Evolutionary conservation across 2,888 invertebrate species (phyloP), one percentile per base, ranked within the genome.

Genomic region (Drosophila cognata): DNA sequence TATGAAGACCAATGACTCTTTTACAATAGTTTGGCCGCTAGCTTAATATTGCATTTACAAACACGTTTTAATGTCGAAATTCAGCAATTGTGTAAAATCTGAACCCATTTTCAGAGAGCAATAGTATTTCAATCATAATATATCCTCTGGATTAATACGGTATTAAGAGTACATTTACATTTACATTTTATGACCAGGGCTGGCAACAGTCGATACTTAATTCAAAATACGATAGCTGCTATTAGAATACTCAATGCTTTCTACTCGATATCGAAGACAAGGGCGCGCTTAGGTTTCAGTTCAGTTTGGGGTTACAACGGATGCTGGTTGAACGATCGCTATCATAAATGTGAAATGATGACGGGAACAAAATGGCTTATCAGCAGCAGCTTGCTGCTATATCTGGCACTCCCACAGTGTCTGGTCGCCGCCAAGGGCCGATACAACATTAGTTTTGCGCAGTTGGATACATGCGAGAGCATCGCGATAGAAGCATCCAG

Each of bases 391-490:
- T 46, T 46, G 25, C 52, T 85, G n/a, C 10, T 77, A 25, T 52
- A 56, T 58, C 63, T 81, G 63, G 46, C 71, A 18, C 28, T 71
- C 31, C 7, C 43, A 11, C 25, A 72, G 36, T 50, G 48, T 63
- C 50, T 70, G 57, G 69, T 67, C 28, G 41, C 35, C 18, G 82
- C 72, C 1, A 72, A 65, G 11, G 51, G 72, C 11, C 90, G 91
- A 63, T 92, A 90, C 63, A 93, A 93, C 82, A 86, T 93, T 18
- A 90, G 88, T 31, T 76, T 91, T 43, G 73, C 85, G 4, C 87
- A 93, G 74, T 77, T 93, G 74, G 78, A 79, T 46, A 83, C 93
- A 51, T 96, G 96, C 86, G 94, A 95, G 73, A 94, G 94, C 53
- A 94, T 95, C 79, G 92, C 94, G 4, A 94, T 95, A 50, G 61